Percentiles rank a stretch among this genome's conserved stretches.
These are phyloP conservation scores for Microcebus griseorufus DNA, from an alignment of 2,113 vertebrate genomes.

Conservation along the genomic window DNA sequence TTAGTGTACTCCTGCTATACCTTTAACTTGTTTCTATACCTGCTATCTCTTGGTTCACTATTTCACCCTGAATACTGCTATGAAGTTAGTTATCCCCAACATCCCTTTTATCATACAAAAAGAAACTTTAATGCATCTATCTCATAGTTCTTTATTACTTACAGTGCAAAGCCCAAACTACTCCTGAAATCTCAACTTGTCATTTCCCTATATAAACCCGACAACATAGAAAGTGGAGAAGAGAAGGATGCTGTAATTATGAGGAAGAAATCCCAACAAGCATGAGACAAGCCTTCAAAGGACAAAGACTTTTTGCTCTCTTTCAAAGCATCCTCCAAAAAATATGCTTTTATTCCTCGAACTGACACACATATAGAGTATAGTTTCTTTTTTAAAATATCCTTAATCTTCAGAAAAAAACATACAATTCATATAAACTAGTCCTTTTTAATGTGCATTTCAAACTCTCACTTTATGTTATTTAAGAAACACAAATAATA, in stretches of 20 bases:
- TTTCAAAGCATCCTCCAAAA: not conserved
- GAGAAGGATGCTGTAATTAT: not conserved
- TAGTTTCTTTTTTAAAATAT: constrained; percentile 2
- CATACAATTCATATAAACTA: not conserved
- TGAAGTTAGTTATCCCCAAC: not conserved
- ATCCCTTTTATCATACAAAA: not conserved
- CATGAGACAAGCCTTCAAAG: not conserved
- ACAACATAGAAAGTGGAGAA: not conserved
- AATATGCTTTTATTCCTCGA: not conserved
- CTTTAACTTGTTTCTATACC: not conserved
- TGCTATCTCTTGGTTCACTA: not conserved
- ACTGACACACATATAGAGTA: not conserved
- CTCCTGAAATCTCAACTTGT: not conserved
- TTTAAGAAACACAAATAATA: not conserved
- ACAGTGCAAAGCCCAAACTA: not conserved
- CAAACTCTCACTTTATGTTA: not conserved
- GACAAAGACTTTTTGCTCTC: not conserved
- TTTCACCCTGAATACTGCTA: not conserved
- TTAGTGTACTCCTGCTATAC: not conserved
- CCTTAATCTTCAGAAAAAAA: not conserved
- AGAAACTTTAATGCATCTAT: not conserved
- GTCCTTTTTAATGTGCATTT: not conserved
- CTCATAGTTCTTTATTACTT: not conserved
- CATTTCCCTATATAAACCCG: not conserved
- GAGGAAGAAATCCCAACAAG: not conserved